phyloP scores from a whole-genome alignment of 2,797 vertebrate species.

The Sitta carolinensis region DNA sequence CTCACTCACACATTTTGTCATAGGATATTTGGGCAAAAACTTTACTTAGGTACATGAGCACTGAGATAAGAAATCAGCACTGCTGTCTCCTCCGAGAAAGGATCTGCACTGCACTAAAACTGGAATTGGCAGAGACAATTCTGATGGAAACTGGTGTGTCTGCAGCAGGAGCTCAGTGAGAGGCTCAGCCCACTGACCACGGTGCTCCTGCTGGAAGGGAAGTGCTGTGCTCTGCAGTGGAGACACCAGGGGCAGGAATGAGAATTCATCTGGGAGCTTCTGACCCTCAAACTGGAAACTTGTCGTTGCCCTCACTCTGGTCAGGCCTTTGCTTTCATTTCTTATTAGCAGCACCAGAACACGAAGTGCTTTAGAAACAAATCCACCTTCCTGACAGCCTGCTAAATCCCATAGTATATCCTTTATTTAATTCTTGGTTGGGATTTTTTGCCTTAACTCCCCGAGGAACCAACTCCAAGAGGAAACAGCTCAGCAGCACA shows the following conservation, averaged over 20 bases:
- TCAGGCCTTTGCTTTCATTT: neutral
- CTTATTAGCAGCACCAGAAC: neutral
- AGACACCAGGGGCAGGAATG: neutral
- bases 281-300: neutral
- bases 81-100: neutral
- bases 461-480: neutral
- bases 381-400: neutral
- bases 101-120: neutral
- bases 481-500: neutral
- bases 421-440: neutral
- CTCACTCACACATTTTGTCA: neutral
- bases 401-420: neutral
- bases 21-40: neutral
- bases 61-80: neutral
- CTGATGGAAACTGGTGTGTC: neutral
- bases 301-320: neutral
- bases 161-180: neutral
- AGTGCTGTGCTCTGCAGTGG: neutral
- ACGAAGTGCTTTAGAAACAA: neutral
- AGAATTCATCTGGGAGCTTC: neutral
- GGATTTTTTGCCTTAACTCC: neutral
- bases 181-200: neutral
- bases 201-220: neutral
- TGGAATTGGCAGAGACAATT: neutral
- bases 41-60: neutral